Percentiles rank a stretch among this genome's conserved stretches.
Conservation (phyloP, 2,888 invertebrate genomes). For the Andrena marginata region DNA sequence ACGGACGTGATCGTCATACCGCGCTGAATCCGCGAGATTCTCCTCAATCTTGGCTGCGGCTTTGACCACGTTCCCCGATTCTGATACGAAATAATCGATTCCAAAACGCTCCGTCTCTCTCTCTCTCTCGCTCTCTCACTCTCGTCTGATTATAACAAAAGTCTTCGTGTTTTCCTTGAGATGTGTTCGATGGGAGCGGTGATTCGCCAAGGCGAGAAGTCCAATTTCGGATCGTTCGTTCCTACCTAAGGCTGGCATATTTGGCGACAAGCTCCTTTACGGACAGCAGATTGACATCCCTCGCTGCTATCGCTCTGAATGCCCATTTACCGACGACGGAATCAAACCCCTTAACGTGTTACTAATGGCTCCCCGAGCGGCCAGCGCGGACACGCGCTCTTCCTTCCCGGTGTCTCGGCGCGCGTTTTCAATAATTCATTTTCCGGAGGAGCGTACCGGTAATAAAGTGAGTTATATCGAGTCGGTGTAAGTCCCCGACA, state of each 20-base stretch:
- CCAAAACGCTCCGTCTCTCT: background rate
- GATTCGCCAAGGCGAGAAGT: no score
- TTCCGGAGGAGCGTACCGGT: slow-evolving; percentile 48
- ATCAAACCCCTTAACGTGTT: slow-evolving; percentile 32
- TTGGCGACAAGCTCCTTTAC: background rate
- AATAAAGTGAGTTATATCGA: slow-evolving; percentile 67
- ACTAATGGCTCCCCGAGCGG: slow-evolving; percentile 54
- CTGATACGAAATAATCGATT: slow-evolving; percentile 39
- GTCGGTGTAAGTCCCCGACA: slow-evolving; percentile 61
- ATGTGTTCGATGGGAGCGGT: no score
- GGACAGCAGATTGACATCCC: background rate
- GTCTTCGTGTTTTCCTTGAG: no score
- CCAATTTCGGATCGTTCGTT: background rate
- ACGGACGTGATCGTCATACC: slow-evolving; percentile 75
- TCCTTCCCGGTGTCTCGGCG: slow-evolving; percentile 21
- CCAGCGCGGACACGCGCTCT: slow-evolving; percentile 36
- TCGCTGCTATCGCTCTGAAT: slow-evolving; percentile 18
- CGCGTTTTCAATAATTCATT: slow-evolving; percentile 70
- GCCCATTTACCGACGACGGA: background rate
- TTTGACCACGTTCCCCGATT: slow-evolving; percentile 58
- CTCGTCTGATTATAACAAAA: no score
- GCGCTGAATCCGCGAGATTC: slow-evolving; percentile 71
- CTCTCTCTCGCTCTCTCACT: background rate
- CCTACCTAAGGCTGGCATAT: background rate
- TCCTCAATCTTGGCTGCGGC: slow-evolving; percentile 72